Evolutionary conservation across 2,113 vertebrate species (phyloP).

Genomic region (Drymodes brunneopygia): DNA sequence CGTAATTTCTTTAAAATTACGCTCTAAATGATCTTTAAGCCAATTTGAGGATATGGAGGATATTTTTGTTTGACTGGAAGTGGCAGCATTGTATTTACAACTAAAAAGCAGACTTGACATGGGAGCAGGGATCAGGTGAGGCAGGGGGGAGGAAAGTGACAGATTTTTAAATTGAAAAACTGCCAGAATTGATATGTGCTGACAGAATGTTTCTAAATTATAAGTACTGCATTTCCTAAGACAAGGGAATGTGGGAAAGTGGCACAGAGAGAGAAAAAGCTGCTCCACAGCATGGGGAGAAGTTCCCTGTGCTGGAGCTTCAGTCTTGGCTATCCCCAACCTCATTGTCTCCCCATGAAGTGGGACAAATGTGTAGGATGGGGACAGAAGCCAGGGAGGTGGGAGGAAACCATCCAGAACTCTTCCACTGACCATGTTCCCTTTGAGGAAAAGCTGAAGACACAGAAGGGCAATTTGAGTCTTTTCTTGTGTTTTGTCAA

Average conservation of each 20-base stretch:
- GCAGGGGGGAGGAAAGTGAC: background rate
- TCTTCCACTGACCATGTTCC: background rate
- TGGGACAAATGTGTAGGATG: rapidly evolving
- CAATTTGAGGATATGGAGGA: background rate
- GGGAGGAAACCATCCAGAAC: background rate
- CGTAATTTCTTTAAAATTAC: background rate
- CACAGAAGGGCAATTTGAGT: background rate
- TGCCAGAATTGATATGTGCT: background rate
- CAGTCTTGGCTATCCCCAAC: background rate
- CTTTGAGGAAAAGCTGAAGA: background rate
- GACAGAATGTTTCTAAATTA: background rate
- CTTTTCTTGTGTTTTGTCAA: background rate
- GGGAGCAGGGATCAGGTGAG: background rate
- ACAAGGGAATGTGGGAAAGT: background rate
- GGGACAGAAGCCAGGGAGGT: background rate
- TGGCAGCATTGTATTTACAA: background rate
- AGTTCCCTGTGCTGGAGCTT: background rate
- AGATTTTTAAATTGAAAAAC: background rate
- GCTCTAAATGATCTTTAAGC: background rate
- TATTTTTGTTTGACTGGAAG: background rate
- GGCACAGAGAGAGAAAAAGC: background rate
- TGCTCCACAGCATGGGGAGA: background rate
- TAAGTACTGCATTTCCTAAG: background rate
- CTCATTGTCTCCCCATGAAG: background rate
- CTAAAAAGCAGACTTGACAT: background rate